Evolutionary conservation across 2,888 invertebrate species (phyloP).

Genomic region (Harpalus rufipes): DNA sequence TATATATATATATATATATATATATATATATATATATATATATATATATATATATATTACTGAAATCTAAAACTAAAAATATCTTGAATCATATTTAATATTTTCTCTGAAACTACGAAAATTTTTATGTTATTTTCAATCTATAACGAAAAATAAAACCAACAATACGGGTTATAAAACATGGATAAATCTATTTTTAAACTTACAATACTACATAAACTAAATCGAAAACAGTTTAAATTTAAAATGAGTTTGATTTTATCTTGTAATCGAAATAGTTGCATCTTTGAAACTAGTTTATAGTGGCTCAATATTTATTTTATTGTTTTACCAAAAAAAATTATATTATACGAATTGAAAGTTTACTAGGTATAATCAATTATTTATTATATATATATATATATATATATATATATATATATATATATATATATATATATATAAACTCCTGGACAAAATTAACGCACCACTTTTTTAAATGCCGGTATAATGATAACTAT

Average conservation of each 20-base stretch:
- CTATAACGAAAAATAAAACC: constrained; percentile 19
- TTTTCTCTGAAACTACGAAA: background rate
- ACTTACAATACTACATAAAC: constrained; percentile 18
- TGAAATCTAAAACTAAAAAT: background rate
- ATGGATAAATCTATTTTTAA: constrained; percentile 40
- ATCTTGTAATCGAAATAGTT: constrained; percentile 38
- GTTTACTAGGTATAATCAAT: no score
- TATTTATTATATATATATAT: no score
- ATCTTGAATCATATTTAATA: background rate
- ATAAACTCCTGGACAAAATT: no score
- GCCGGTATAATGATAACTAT: no score
- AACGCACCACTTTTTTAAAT: no score
- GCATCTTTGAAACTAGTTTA: background rate
- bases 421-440: no score
- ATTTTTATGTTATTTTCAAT: background rate
- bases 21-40: no score
- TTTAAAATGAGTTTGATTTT: constrained; percentile 31
- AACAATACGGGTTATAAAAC: constrained; percentile 9
- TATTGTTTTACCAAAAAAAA: background rate
- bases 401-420: no score
- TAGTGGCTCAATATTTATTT: background rate
- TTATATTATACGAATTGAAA: background rate
- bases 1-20: no score
- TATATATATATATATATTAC: background rate
- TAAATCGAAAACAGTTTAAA: constrained; percentile 30